Evolutionary conservation across 2,113 vertebrate genomes (phyloP).

Genomic region (Crotalus helleri): DNA sequence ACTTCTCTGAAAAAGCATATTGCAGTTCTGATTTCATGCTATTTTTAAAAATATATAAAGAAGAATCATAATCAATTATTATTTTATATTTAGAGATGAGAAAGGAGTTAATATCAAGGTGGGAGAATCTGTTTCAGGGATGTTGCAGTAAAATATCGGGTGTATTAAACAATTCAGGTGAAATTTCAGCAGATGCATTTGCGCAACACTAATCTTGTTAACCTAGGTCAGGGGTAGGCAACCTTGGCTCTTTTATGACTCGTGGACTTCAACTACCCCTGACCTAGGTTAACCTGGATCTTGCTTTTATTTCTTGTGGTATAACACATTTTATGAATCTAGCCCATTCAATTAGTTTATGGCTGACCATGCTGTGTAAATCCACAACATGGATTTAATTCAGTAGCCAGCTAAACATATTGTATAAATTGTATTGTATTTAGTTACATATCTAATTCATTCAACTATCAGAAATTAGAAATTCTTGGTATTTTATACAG

Average conservation of each 20-base stretch:
- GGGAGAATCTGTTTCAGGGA: not conserved
- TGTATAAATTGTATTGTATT: not conserved
- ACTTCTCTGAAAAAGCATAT: not conserved
- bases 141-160: not conserved
- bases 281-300: not conserved
- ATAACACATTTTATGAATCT: not conserved
- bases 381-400: not conserved
- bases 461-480: not conserved
- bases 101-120: not conserved
- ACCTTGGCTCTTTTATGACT: no score
- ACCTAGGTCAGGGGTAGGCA: not conserved
- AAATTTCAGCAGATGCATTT: not conserved
- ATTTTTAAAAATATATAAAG: not conserved
- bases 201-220: not conserved
- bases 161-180: not conserved
- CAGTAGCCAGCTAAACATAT: not conserved
- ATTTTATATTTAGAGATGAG: not conserved
- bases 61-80: not conserved
- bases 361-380: not conserved
- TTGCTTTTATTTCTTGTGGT: not conserved
- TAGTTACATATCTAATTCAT: not conserved
- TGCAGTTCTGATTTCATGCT: not conserved
- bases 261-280: no score
- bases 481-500: not conserved
- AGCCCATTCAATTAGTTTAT: not conserved